Evolutionary conservation across 2,888 invertebrate species (phyloP).

Genomic region (Drosophila cognata): DNA sequence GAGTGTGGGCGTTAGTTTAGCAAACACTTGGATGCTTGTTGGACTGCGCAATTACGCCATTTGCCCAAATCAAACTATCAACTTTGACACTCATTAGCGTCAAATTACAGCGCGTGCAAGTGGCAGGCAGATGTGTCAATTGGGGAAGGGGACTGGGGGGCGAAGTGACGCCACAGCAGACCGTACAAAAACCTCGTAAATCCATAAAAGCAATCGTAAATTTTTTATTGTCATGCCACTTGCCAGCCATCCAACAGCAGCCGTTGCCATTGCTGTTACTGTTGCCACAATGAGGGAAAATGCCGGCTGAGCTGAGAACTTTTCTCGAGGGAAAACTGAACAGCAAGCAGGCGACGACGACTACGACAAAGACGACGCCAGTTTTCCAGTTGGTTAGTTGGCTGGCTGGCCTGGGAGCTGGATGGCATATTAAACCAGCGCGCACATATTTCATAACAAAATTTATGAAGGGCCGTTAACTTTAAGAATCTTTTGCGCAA

Average conservation of each 20-base stretch:
- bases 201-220: constrained; percentile 81
- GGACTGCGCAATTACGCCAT: constrained; percentile 63
- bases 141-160: background rate
- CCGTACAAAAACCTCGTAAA: constrained; percentile 70
- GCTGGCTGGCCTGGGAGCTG: constrained; percentile 48
- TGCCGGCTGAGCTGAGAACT: constrained; percentile 67
- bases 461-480: constrained; percentile 83
- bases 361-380: constrained; percentile 33
- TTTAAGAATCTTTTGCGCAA: constrained; percentile 81
- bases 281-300: constrained; percentile 43
- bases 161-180: constrained; percentile 15
- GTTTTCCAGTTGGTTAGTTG: constrained; percentile 52
- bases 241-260: constrained; percentile 52
- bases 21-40: constrained; percentile 14
- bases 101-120: constrained; percentile 71
- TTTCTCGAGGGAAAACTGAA: constrained; percentile 78
- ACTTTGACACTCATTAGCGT: constrained; percentile 81
- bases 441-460: constrained; percentile 82
- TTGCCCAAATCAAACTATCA: constrained; percentile 77
- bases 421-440: constrained; percentile 77
- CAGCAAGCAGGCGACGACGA: constrained; percentile 23
- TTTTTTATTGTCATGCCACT: constrained; percentile 80
- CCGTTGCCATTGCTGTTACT: constrained; percentile 8
- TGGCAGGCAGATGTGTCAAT: constrained; percentile 12
- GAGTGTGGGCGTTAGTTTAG: constrained; percentile 29